These are phyloP conservation scores for Nettapus auritus DNA, from an alignment of 2,113 vertebrate species.

Conservation along the genomic window DNA sequence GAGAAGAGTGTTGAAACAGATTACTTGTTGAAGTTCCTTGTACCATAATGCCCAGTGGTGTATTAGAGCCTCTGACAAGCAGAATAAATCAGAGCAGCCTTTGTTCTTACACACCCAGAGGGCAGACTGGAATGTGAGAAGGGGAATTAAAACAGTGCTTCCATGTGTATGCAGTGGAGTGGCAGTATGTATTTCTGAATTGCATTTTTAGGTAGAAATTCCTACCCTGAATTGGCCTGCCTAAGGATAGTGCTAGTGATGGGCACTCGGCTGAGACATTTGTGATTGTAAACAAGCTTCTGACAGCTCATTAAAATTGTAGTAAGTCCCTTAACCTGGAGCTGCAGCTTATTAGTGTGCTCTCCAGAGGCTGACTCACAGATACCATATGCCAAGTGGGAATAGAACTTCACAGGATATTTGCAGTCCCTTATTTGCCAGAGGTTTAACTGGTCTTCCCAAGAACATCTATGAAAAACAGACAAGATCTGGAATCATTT, in stretches of 20 bases:
- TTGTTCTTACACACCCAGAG: neutral
- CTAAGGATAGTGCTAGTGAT: neutral
- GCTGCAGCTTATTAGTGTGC: constrained; percentile 35
- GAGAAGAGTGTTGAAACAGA: neutral
- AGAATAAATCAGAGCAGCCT: neutral
- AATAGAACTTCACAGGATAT: neutral
- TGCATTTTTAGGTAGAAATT: neutral
- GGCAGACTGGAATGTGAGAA: neutral
- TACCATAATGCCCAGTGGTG: neutral
- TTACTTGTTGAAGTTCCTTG: neutral
- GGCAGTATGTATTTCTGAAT: neutral
- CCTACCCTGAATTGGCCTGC: neutral
- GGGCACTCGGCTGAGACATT: constrained; percentile 33
- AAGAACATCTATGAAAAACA: constrained; percentile 22
- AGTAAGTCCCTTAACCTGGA: neutral
- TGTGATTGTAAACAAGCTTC: constrained; percentile 44
- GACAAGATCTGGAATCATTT: constrained; percentile 26
- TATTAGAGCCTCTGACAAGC: neutral
- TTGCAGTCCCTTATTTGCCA: constrained; percentile 20
- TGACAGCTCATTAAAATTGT: constrained; percentile 40
- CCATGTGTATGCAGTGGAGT: neutral
- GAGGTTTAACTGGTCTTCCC: constrained; percentile 22
- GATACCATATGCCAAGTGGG: neutral
- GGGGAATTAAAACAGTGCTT: neutral
- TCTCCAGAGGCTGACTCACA: constrained; percentile 27